Conservation (phyloP, 2,113 vertebrate genomes). For the Semicossyphus pulcher region DNA sequence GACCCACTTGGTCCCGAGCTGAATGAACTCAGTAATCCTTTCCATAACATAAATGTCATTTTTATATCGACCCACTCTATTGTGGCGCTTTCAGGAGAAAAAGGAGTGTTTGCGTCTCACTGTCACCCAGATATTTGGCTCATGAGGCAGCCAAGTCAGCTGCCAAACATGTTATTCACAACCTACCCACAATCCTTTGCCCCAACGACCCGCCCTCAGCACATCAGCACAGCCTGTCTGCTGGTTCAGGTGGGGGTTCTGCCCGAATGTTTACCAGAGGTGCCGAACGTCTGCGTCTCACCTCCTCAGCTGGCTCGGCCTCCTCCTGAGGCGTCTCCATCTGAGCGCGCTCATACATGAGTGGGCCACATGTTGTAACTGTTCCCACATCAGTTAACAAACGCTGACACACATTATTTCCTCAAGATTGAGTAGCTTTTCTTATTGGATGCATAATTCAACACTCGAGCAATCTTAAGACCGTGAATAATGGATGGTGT, state of each 20-base stretch:
- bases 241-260: slow-evolving; percentile 22
- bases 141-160: slow-evolving; percentile 5
- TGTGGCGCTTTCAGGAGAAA: background rate
- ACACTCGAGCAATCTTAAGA: slow-evolving; percentile 65
- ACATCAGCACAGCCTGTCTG: slow-evolving; percentile 11
- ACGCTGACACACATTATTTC: slow-evolving; percentile 69
- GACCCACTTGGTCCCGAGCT: background rate
- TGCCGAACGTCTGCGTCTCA: background rate
- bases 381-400: slow-evolving; percentile 44
- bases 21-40: background rate
- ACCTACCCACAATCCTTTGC: background rate
- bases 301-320: slow-evolving; percentile 25
- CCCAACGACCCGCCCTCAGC: background rate
- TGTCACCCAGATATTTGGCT: background rate
- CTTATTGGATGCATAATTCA: slow-evolving; percentile 74
- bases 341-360: slow-evolving; percentile 36
- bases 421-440: slow-evolving; percentile 57
- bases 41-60: background rate
- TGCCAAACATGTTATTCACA: slow-evolving; percentile 42
- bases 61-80: background rate
- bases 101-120: background rate
- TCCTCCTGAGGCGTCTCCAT: slow-evolving; percentile 21
- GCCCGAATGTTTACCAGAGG: background rate
- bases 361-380: slow-evolving; percentile 29
- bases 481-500: slow-evolving; percentile 79